Percentiles rank a stretch among this genome's conserved stretches.
Conservation (phyloP, 2,888 invertebrate species). For the Scaptodrosophila latifasciaeformis region DNA sequence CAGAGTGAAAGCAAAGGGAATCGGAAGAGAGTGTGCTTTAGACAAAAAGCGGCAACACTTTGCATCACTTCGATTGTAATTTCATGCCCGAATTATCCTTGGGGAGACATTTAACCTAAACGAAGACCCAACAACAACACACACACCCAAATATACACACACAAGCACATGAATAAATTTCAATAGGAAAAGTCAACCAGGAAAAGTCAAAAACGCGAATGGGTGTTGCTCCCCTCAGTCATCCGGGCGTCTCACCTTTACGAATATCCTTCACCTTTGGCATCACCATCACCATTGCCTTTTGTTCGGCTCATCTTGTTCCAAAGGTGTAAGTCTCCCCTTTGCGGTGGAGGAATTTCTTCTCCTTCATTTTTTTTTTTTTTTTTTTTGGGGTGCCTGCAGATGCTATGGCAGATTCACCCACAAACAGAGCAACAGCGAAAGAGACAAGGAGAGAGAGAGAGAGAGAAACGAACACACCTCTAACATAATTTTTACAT, state of each 20-base stretch:
- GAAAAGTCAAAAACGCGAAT: slow-evolving; percentile 47
- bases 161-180: slow-evolving; percentile 46
- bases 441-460: no score
- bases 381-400: not conserved
- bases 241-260: not conserved
- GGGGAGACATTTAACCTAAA: slow-evolving; percentile 69
- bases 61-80: slow-evolving; percentile 73
- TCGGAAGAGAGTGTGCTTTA: no score
- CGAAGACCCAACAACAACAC: slow-evolving; percentile 30
- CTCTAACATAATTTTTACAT: slow-evolving; percentile 70
- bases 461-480: slow-evolving; percentile 50
- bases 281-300: not conserved
- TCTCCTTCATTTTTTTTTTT: no score
- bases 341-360: no score
- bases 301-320: not conserved
- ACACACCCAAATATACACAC: slow-evolving; percentile 10
- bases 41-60: slow-evolving; percentile 61
- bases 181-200: slow-evolving; percentile 46
- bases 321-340: slow-evolving; percentile 4
- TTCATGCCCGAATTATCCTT: slow-evolving; percentile 74
- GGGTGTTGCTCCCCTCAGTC: not conserved
- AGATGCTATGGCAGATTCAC: slow-evolving; percentile 24
- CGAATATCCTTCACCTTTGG: no score
- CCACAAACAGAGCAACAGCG: slow-evolving; percentile 16
- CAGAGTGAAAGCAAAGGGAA: no score